Base-by-base conservation (phyloP, 2,888 invertebrate genomes). In the Euproctis similis region DNA sequence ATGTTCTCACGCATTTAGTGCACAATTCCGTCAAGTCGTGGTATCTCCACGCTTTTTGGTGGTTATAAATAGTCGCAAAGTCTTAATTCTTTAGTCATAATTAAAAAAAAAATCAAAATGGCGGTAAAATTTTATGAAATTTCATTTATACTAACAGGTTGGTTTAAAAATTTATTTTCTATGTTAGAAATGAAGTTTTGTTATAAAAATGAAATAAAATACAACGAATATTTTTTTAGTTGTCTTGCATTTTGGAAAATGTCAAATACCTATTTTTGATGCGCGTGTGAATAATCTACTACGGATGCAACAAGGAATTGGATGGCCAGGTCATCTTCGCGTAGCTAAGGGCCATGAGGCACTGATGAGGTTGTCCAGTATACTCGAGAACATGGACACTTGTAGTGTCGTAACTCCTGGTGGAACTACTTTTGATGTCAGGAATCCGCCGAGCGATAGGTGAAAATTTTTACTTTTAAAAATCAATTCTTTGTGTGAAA, bases 271-370 rank as follows among this genome's bases (percentile, higher is more conserved):
- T 2, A 39, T 56, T 1, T 53, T 48, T 24, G 52, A 54, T 11
- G 32, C 78, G 6, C 35, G 51, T 2, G 39, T 76, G 23, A 46
- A 55, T 1, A 64, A 72, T 36, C 54, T 66, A 2, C 51, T 76
- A 11, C 53, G 57, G 11, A 66, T 78, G 59, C 75, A 76, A 34
- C 56, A 59, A 19, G 82, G 82, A 0, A 42, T 74, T 16, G 81
- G 77, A 2, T 76, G 73, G 76, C 82, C 82, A 0, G 39, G 59
- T 6, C 21, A 40, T 2, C 46, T 84, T 9, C 31, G 57, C 5
- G 69, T 81, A 1, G 57, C 55, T 0, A 53, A 54, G 28, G 78
- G 80, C 0, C 67, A 78, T 30, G 75, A 76, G 18, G 77, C 72
- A 2, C 51, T 76, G 8, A 46, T 84, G 39, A 70, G 62, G 30